Evolutionary conservation across 2,888 invertebrate species (phyloP).

Genomic region (Mesorhabditis spiculigera): DNA sequence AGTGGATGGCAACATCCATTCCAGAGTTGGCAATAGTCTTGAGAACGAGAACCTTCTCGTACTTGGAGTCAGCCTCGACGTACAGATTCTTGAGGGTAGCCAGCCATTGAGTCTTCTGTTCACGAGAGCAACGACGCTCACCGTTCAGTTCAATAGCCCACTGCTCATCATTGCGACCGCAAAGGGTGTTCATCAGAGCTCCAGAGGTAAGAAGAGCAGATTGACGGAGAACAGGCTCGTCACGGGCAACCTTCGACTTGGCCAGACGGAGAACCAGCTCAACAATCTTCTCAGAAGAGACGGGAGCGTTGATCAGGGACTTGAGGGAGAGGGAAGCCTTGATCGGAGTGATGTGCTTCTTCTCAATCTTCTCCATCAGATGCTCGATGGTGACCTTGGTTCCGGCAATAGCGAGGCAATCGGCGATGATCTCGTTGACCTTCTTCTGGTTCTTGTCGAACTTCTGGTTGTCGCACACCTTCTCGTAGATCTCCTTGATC

Average conservation of each 20-base stretch:
- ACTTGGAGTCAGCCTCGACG: conserved; percentile 26
- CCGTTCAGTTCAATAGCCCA: conserved; percentile 15
- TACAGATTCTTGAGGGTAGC: conserved; percentile 23
- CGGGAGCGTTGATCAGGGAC: conserved; percentile 34
- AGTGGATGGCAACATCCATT: conserved; percentile 39
- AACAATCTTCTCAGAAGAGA: conserved; percentile 29
- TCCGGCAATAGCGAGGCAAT: conserved; percentile 43
- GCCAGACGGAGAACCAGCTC: conserved; percentile 29
- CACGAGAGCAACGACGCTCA: conserved; percentile 28
- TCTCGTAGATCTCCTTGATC: conserved; percentile 21
- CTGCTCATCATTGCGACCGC: conserved; percentile 30
- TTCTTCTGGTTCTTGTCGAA: conserved; percentile 15
- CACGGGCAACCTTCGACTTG: conserved; percentile 24
- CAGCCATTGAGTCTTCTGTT: conserved; percentile 38
- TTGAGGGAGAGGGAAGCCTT: conserved; percentile 36
- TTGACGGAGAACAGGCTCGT: conserved; percentile 32
- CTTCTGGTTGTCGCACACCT: conserved; percentile 16
- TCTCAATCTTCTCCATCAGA: conserved; percentile 35
- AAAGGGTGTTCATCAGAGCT: conserved; percentile 41
- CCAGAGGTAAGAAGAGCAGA: conserved; percentile 43
- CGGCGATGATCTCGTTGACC: conserved; percentile 39
- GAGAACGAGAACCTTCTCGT: conserved; percentile 49
- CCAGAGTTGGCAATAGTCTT: conserved; percentile 55
- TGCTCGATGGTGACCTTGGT: conserved; percentile 34
- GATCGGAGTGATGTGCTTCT: conserved; percentile 31